Conservation (phyloP, 2,888 invertebrate genomes). For the Trachelus tabidus region DNA sequence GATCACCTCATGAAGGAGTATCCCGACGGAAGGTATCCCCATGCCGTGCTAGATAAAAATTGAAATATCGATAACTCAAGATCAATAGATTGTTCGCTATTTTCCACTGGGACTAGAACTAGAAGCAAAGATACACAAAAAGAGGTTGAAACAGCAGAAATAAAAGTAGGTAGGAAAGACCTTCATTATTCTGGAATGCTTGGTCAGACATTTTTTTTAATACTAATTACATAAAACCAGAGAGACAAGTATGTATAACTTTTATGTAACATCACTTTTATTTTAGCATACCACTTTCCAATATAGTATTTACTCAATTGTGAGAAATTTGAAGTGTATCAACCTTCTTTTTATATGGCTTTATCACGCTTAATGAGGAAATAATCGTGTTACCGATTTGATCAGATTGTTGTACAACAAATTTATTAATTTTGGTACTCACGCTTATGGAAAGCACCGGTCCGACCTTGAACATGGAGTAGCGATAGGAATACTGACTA, state of each 20-base stretch:
- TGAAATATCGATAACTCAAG: background rate
- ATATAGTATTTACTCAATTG: background rate
- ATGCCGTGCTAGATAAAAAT: constrained; percentile 86
- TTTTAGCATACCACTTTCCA: background rate
- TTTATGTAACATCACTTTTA: background rate
- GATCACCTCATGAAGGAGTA: constrained; percentile 94
- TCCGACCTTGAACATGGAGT: constrained; percentile 96
- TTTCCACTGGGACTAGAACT: background rate
- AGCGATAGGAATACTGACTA: constrained; percentile 90
- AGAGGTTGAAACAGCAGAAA: background rate
- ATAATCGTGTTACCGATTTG: background rate
- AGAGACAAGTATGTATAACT: background rate
- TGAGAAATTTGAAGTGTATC: background rate
- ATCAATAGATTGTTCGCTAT: background rate
- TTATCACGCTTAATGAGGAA: background rate
- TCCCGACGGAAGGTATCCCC: constrained; percentile 96
- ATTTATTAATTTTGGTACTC: constrained; percentile 65
- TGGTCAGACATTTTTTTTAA: background rate
- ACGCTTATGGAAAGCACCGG: constrained; percentile 87
- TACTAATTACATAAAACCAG: background rate
- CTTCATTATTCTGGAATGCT: background rate
- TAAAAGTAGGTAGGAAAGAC: background rate
- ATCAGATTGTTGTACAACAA: background rate
- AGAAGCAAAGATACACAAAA: background rate
- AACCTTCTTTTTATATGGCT: background rate